Percentiles rank a stretch among this genome's conserved stretches.
phyloP scores from a whole-genome alignment of 2,113 vertebrate species.

The Epinephelus moara region DNA sequence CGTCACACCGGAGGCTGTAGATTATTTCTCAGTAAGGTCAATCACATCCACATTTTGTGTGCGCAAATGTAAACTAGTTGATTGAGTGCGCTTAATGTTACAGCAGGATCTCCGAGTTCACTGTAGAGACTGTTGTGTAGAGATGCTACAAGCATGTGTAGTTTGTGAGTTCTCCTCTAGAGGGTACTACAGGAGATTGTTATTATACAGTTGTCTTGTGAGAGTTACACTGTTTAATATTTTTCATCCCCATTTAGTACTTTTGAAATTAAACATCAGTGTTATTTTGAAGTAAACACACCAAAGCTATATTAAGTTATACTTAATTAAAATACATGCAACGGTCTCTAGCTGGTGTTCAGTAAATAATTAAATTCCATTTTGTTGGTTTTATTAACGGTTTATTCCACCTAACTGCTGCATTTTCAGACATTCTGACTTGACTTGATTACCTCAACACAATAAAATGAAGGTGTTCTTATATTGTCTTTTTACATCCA shows the following conservation, averaged over 20 bases:
- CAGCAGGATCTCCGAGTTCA: neutral
- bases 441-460: conserved; percentile 33
- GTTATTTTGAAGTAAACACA: conserved; percentile 56
- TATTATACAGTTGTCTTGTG: conserved; percentile 14
- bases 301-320: conserved; percentile 35
- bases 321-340: conserved; percentile 58
- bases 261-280: conserved; percentile 54
- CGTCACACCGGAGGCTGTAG: conserved; percentile 91
- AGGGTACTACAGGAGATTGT: conserved; percentile 73
- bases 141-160: conserved; percentile 44
- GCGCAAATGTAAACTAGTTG: neutral
- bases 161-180: conserved; percentile 71
- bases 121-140: neutral
- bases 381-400: conserved; percentile 55
- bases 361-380: conserved; percentile 84
- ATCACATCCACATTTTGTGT: conserved; percentile 38
- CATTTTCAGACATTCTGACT: conserved; percentile 29
- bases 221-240: conserved; percentile 28
- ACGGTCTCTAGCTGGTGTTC: conserved; percentile 74
- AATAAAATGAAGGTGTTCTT: conserved; percentile 31
- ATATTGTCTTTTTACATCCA: conserved; percentile 40
- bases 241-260: conserved; percentile 43
- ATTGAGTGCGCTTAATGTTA: neutral
- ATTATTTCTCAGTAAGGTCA: conserved; percentile 88
- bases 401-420: conserved; percentile 33